phyloP scores from a whole-genome alignment of 2,797 vertebrate species.

The Coracias cyanogaster region DNA sequence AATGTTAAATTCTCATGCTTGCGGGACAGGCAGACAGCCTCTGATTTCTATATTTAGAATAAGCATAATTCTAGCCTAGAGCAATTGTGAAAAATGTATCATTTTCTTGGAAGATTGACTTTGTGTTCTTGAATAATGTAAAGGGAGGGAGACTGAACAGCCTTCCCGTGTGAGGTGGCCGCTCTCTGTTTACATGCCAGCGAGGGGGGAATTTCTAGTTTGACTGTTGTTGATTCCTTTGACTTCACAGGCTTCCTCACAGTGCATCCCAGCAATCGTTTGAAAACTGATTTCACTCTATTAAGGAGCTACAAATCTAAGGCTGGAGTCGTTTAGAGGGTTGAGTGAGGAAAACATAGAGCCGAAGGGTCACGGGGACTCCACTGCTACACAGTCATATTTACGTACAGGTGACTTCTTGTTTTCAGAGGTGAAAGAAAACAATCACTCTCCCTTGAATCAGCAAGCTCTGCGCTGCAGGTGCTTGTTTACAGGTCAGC shows the following conservation, averaged over 20 bases:
- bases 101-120: neutral
- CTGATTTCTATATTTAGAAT: neutral
- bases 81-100: neutral
- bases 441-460: neutral
- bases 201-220: neutral
- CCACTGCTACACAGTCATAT: neutral
- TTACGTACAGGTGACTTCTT: neutral
- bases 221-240: neutral
- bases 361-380: neutral
- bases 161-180: neutral
- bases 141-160: neutral
- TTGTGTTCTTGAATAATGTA: neutral
- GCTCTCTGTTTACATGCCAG: neutral
- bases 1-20: constrained; percentile 4
- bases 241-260: neutral
- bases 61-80: neutral
- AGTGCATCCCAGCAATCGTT: fast-evolving
- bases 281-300: neutral
- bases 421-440: neutral
- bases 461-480: neutral
- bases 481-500: neutral
- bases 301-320: neutral
- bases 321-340: neutral
- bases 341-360: neutral
- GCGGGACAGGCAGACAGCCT: constrained; percentile 10